Evolutionary conservation across 2,113 vertebrate species (phyloP), one percentile per base, ranked within the genome.

Genomic region (Leptosomus discolor): DNA sequence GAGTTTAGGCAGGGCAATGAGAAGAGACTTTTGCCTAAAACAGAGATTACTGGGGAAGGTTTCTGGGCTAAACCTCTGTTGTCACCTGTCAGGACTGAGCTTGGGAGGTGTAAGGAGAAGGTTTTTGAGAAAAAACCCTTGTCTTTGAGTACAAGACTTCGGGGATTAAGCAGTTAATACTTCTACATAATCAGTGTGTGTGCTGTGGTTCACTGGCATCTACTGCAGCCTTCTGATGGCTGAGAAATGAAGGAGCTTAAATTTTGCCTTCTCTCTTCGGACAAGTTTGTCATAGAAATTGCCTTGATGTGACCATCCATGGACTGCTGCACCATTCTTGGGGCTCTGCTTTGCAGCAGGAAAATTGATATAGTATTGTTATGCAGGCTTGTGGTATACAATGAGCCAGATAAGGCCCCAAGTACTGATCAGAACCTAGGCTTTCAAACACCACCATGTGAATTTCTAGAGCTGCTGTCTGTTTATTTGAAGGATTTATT

Each of bases 311-410:
- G 63, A n/a, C 34, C 27, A 5, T 45, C 17, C 12, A 6, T 11
- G 24, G 50, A 11, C 26, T 64, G 22, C 30, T 58, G 41, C 45
- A 24, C 43, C 26, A 11, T 19, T 53, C 9, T 1, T 32, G 60
- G 29, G 37, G 29, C 37, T 81, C n/a, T 45, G 61, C 46, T 88
- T 8, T 7, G 61, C 4, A 5, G 39, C 63, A 60, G 61, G 30
- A 45, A 71, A 79, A 32, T 19, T 1, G 4, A 54, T 21, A 6
- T 0, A 18, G 18, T n/a, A 4, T 58, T 0, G 0, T 68, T 36
- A 2, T 12, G 26, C 5, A 43, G 68, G 5, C 13, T 60, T 54
- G 45, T 67, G 77, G 51, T 22, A 6, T 17, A 6, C 14, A 29
- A 1, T 3, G 45, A 90, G 36, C 51, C 37, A 15, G 18, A 29